phyloP scores from a whole-genome alignment of 2,797 vertebrate species.

The Meriones psammophilus region DNA sequence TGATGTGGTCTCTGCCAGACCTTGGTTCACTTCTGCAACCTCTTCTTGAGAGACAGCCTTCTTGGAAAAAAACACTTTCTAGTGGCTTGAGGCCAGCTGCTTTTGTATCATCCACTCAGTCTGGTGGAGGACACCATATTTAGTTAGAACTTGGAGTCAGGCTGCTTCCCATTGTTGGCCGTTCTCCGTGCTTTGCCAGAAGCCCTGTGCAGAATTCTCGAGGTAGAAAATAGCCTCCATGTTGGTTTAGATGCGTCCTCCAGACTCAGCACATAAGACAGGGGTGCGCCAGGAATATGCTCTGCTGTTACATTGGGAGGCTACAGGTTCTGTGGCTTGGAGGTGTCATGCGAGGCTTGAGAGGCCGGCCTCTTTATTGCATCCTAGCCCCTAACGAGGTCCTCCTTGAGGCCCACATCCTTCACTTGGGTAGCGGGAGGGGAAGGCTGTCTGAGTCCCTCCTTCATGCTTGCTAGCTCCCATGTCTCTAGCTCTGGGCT shows the following conservation, averaged over 20 bases:
- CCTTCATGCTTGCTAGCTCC: not conserved
- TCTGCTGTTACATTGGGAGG: not conserved
- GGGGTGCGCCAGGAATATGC: not conserved
- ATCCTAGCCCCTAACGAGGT: not conserved
- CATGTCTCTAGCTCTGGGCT: not conserved
- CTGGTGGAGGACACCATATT: not conserved
- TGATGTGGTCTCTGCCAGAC: not conserved
- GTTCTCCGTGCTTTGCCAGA: not conserved
- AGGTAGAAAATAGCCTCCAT: not conserved
- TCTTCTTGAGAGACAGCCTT: constrained; percentile 15
- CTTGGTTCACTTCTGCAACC: not conserved
- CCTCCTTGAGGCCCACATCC: not conserved
- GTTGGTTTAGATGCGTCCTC: not conserved
- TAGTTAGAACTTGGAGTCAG: constrained; percentile 3
- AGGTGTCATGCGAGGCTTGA: not conserved
- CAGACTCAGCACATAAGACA: not conserved
- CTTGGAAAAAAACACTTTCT: not conserved
- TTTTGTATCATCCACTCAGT: not conserved
- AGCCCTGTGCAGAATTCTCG: not conserved
- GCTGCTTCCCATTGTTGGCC: not conserved
- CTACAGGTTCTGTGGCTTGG: not conserved
- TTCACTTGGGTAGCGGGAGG: not conserved
- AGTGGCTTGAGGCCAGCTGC: not conserved
- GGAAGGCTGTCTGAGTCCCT: not conserved
- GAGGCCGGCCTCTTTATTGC: not conserved